phyloP scores from a whole-genome alignment of 2,888 invertebrate species.

The Scaptomyza cyrtandrae region DNA sequence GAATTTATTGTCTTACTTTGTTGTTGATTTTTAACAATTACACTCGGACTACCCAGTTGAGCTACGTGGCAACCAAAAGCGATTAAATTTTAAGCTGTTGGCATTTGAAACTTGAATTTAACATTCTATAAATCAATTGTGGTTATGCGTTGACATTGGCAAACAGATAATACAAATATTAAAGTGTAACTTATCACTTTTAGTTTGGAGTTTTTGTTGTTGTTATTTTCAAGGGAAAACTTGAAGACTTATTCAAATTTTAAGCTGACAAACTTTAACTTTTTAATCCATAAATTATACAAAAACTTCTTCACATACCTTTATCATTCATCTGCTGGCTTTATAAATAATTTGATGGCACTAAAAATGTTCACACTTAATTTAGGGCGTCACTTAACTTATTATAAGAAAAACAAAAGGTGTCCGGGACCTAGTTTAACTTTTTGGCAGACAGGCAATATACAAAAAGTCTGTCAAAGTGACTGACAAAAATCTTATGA shows the following conservation, averaged over 20 bases:
- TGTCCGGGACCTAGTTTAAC: background rate
- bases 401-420: constrained; percentile 49
- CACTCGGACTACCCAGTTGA: constrained; percentile 8
- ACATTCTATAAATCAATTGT: background rate
- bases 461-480: constrained; percentile 21
- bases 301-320: background rate
- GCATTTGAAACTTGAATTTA: background rate
- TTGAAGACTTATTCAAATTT: background rate
- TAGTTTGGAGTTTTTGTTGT: no score
- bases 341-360: constrained; percentile 62
- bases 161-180: background rate
- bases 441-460: background rate
- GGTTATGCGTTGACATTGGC: background rate
- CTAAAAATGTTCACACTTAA: constrained; percentile 69
- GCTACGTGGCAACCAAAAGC: background rate
- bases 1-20: constrained; percentile 32
- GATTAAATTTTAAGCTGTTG: constrained; percentile 5
- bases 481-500: constrained; percentile 66
- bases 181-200: no score
- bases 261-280: background rate
- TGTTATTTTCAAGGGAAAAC: background rate
- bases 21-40: constrained; percentile 40
- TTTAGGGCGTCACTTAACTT: constrained; percentile 64
- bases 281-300: background rate
- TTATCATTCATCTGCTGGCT: background rate